Percentiles rank a stretch among this genome's conserved stretches.
Evolutionary conservation across 2,797 vertebrate species (phyloP).

Genomic region (Mormyrus proboscirostris): DNA sequence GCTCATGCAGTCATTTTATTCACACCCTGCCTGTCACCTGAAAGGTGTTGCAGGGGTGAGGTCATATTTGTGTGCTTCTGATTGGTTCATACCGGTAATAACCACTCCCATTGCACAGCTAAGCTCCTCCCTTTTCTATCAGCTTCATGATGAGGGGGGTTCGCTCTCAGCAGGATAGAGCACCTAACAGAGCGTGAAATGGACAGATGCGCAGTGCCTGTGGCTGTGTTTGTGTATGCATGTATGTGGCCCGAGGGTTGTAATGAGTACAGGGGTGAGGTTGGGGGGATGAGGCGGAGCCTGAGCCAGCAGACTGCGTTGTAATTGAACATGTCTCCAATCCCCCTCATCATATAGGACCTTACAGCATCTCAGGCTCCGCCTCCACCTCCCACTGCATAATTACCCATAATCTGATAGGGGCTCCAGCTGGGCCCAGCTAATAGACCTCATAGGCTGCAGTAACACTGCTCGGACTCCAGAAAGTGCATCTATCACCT

Average conservation of each 20-base stretch:
- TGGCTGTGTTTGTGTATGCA: conserved; percentile 7
- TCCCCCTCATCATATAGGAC: conserved; percentile 35
- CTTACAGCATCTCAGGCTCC: conserved; percentile 22
- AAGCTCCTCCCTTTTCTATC: not conserved
- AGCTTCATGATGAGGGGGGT: not conserved
- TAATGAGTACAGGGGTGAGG: not conserved
- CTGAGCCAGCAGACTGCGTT: conserved; percentile 30
- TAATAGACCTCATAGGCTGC: not conserved
- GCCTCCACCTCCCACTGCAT: conserved; percentile 11
- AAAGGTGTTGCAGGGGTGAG: not conserved
- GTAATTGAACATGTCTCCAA: conserved; percentile 33
- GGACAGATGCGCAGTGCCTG: not conserved
- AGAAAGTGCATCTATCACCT: conserved; percentile 46
- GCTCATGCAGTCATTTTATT: not conserved
- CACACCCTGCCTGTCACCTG: not conserved
- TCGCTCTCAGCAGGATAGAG: not conserved
- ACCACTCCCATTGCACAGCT: not conserved
- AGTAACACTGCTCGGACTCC: not conserved
- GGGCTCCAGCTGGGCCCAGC: not conserved
- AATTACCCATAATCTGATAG: not conserved
- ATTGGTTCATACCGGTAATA: not conserved
- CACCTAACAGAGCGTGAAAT: not conserved
- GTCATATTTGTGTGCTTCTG: not conserved
- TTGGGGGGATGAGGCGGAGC: not conserved
- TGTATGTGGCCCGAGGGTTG: not conserved